Evolutionary conservation across 2,888 invertebrate species (phyloP).

Genomic region (Cantharis flavilabris): DNA sequence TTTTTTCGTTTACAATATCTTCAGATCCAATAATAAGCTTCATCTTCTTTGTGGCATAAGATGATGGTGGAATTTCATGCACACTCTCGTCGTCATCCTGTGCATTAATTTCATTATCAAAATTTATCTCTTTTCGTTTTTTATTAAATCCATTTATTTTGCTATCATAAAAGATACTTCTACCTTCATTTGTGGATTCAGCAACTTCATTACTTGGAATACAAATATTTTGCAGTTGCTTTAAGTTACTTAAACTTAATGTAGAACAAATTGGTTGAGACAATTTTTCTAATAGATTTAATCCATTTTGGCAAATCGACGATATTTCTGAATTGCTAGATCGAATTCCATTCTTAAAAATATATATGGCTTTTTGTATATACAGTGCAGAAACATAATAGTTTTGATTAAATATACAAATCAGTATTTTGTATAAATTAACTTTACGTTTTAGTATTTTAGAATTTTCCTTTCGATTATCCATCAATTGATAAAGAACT

Average conservation of each 20-base stretch:
- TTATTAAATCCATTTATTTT: neutral
- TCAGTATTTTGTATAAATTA: slow-evolving; percentile 24
- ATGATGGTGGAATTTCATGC: neutral
- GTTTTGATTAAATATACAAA: slow-evolving; percentile 17
- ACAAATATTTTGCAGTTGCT: neutral
- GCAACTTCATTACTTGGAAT: neutral
- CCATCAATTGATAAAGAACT: slow-evolving; percentile 15
- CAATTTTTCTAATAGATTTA: slow-evolving; percentile 13
- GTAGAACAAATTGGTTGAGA: slow-evolving; percentile 20
- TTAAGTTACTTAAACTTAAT: slow-evolving; percentile 1
- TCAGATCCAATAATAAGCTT: neutral
- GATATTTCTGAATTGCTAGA: slow-evolving; percentile 18
- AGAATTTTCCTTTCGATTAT: slow-evolving; percentile 22
- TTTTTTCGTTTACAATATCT: neutral
- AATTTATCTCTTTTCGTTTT: neutral
- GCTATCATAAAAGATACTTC: neutral
- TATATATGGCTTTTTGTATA: slow-evolving; percentile 20
- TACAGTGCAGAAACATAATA: slow-evolving; percentile 1
- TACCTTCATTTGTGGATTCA: neutral
- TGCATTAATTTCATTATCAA: neutral
- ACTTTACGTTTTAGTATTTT: slow-evolving; percentile 12
- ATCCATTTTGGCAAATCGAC: slow-evolving; percentile 12
- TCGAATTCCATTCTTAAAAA: slow-evolving; percentile 21
- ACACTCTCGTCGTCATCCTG: neutral
- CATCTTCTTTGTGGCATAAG: neutral